Percentiles rank a stretch among this genome's conserved stretches.
Conservation (phyloP, 1,140 invertebrate species). For the Ericerus pela region DNA sequence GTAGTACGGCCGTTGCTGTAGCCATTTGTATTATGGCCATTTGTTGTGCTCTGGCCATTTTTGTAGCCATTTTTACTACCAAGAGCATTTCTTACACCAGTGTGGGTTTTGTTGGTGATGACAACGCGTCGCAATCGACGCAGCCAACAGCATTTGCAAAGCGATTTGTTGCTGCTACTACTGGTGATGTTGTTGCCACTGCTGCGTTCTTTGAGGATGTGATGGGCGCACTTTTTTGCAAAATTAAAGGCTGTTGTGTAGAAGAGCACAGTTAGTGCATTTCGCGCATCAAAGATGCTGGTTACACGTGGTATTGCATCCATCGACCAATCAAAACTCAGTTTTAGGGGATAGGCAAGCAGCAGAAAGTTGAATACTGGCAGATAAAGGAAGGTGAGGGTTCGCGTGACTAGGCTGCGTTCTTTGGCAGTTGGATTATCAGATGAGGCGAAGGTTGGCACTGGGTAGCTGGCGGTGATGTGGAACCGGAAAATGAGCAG, state of each 20-base stretch:
- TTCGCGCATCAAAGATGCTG: slow-evolving; percentile 54
- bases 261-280: slow-evolving; percentile 51
- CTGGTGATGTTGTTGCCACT: no score
- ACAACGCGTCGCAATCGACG: no score
- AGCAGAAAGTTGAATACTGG: slow-evolving; percentile 74
- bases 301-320: slow-evolving; percentile 71
- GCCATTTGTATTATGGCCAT: no score
- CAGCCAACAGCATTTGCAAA: no score
- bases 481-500: slow-evolving; percentile 45
- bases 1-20: no score
- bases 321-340: slow-evolving; percentile 95
- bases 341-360: slow-evolving; percentile 58
- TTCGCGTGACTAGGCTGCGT: slow-evolving; percentile 47
- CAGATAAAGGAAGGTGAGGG: slow-evolving; percentile 74
- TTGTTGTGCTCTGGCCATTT: no score
- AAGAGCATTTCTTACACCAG: no score
- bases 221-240: background rate
- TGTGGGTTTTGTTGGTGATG: no score
- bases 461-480: slow-evolving; percentile 43
- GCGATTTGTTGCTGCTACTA: no score
- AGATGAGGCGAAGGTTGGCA: slow-evolving; percentile 67
- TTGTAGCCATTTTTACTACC: no score
- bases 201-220: no score
- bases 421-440: slow-evolving; percentile 79
- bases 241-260: slow-evolving; percentile 34